Evolutionary conservation across 2,888 invertebrate genomes (phyloP).

Genomic region (Lasioglossum figueresi): DNA sequence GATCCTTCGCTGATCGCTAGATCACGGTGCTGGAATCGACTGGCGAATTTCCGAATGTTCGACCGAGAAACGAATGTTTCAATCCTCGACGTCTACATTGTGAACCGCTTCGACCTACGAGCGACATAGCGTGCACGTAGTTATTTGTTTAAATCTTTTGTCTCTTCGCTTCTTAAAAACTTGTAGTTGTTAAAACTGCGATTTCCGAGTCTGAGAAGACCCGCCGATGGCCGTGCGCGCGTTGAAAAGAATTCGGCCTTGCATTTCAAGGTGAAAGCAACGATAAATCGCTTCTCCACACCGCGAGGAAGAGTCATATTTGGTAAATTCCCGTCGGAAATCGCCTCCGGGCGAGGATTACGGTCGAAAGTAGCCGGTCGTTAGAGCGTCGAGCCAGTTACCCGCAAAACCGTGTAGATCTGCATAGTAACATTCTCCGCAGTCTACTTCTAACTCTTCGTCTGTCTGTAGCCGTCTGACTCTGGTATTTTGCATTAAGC

Average conservation of each 20-base stretch:
- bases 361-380: background rate
- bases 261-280: background rate
- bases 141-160: background rate
- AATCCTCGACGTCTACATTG: background rate
- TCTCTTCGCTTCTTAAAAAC: too few relatives aligned
- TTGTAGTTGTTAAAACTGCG: too few relatives aligned
- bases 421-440: background rate
- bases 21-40: background rate
- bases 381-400: background rate
- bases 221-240: too few relatives aligned
- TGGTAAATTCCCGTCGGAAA: background rate
- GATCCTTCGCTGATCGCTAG: background rate
- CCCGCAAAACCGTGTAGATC: background rate
- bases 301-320: background rate
- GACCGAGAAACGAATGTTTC: too few relatives aligned
- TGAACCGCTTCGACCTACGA: background rate
- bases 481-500: conserved; percentile 38
- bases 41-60: background rate
- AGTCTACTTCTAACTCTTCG: background rate
- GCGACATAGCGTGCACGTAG: too few relatives aligned
- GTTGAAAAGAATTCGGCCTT: background rate
- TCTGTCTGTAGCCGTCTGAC: background rate
- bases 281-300: background rate
- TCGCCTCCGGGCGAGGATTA: background rate
- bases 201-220: too few relatives aligned